phyloP scores from a whole-genome alignment of 2,888 invertebrate genomes.

The Netelia melanura region DNA sequence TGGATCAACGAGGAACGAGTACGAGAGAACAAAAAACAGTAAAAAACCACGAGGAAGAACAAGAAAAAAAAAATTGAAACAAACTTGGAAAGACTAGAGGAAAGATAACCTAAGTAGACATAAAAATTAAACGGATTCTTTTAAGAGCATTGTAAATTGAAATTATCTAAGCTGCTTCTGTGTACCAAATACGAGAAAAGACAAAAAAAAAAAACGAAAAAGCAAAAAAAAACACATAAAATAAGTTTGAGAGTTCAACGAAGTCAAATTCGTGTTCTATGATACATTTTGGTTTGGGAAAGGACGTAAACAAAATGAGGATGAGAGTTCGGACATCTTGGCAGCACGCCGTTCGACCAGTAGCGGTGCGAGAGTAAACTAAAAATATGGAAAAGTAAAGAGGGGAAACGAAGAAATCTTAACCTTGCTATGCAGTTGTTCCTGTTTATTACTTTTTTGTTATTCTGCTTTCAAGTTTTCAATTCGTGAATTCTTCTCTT shows the following conservation, averaged over 20 bases:
- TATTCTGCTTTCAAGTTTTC: constrained; percentile 21
- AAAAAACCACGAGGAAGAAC: constrained; percentile 46
- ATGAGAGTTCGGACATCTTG: no score
- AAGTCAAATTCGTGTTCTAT: constrained; percentile 64
- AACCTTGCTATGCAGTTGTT: constrained; percentile 33
- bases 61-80: constrained; percentile 45
- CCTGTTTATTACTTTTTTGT: constrained; percentile 25
- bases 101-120: constrained; percentile 57
- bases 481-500: neutral
- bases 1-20: constrained; percentile 65
- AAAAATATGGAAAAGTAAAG: constrained; percentile 67
- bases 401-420: constrained; percentile 47
- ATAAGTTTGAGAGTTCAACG: constrained; percentile 70
- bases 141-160: constrained; percentile 74
- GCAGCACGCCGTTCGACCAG: neutral
- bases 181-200: constrained; percentile 67
- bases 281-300: constrained; percentile 71
- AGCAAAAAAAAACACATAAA: constrained; percentile 39
- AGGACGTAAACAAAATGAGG: constrained; percentile 49
- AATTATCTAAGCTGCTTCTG: constrained; percentile 72
- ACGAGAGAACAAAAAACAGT: constrained; percentile 44
- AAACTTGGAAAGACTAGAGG: constrained; percentile 4
- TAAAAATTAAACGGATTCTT: constrained; percentile 57
- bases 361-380: constrained; percentile 66
- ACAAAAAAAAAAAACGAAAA: constrained; percentile 33